Evolutionary conservation across 2,113 vertebrate genomes (phyloP), one percentile per base, ranked within the genome.

Genomic region (Rana temporaria): DNA sequence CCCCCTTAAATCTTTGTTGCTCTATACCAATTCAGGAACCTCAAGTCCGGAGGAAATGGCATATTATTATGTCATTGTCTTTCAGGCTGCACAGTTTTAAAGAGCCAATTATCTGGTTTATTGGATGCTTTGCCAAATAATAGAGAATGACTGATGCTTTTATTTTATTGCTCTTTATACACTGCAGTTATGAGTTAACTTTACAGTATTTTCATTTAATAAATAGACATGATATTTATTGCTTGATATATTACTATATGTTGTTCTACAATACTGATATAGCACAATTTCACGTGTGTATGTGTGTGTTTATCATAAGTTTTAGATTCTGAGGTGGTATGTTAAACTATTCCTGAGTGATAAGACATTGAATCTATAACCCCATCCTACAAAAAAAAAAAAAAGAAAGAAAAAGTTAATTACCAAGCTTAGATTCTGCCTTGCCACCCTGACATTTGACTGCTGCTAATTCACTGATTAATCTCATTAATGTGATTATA

Each of bases 401-500:
- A 30, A 78, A 64, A 64, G 19, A 64, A 26, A 67, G 22, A 82
- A 52, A 92, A 93, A 94, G 93, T 94, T 95, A 95, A 95, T 95
- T 95, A 91, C 91, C 85, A 85, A 89, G 90, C 90, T 90, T 90
- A 89, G 89, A 89, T 92, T 91, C 91, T 90, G 93, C 87, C 89
- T 89, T 52, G 84, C 90, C 91, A 93, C 90, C 89, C 90, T 94
- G 94, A 94, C 94, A 93, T 94, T 93, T 95, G 93, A 92, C 93
- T 93, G 90, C 91, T 91, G 92, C 92, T 95, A 94, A 95, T 95
- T 96, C 94, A 87, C 93, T 94, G 94, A 95, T 95, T 95, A 95
- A 95, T 95, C 94, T 95, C 94, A 94, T 95, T 95, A 95, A 92
- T 86, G 93, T 93, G 94, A 96, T 95, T 95, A 95, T 87, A 85